A percentile compares a stretch with the other conserved stretches of the same genome.
Conservation (phyloP, 2,113 vertebrate genomes). For the Piprites chloris region DNA sequence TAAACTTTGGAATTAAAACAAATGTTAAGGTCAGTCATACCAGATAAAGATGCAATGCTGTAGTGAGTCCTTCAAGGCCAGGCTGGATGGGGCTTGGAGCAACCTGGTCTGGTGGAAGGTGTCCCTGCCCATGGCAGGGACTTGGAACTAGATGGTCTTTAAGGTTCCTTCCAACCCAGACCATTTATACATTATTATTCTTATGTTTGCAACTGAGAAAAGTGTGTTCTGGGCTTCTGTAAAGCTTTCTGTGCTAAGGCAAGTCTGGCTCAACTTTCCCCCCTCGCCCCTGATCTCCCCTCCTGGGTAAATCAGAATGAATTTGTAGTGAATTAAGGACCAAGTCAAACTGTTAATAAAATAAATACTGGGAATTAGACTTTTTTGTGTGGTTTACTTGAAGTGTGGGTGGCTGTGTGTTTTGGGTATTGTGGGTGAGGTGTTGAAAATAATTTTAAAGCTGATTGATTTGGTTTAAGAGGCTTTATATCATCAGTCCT, state of each 20-base stretch:
- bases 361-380: neutral
- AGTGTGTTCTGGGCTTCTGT: neutral
- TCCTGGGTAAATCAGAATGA: neutral
- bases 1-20: neutral
- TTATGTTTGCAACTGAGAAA: neutral
- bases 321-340: neutral
- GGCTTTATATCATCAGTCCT: neutral
- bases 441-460: neutral
- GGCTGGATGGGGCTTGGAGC: neutral
- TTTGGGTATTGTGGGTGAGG: neutral
- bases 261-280: neutral
- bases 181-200: neutral
- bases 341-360: neutral
- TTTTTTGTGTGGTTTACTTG: neutral
- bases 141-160: neutral
- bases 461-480: neutral
- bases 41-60: neutral
- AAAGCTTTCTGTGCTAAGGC: neutral
- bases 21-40: neutral
- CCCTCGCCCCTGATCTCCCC: fast-evolving
- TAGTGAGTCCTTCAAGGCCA: neutral
- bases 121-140: neutral
- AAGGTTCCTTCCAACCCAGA: neutral
- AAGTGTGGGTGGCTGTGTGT: neutral
- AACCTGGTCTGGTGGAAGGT: neutral